Evolutionary conservation across 2,113 vertebrate species (phyloP).

Genomic region (Podiceps cristatus): DNA sequence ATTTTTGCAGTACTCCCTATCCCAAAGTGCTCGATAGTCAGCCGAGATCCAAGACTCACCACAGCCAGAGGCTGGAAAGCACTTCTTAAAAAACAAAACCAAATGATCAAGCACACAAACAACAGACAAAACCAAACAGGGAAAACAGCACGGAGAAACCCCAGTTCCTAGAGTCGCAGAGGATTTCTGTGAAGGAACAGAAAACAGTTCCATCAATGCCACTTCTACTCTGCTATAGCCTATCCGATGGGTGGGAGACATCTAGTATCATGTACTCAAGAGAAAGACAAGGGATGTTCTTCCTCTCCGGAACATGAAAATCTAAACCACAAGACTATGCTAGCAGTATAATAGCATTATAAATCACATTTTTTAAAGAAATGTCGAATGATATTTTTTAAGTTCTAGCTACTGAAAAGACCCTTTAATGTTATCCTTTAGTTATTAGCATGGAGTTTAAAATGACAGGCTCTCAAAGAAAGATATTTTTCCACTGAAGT

Average conservation of each 20-base stretch:
- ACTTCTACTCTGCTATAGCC: not conserved
- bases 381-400: not conserved
- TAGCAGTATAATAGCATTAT: not conserved
- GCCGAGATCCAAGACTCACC: conserved; percentile 3
- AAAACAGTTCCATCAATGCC: not conserved
- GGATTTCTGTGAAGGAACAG: not conserved
- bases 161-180: not conserved
- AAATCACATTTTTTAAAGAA: not conserved
- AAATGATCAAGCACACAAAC: conserved; percentile 10
- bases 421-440: not conserved
- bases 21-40: fast-evolving
- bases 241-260: not conserved
- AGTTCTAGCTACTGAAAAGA: not conserved
- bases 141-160: not conserved
- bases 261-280: not conserved
- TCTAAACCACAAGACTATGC: not conserved
- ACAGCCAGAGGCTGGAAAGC: not conserved
- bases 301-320: not conserved
- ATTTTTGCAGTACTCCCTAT: not conserved
- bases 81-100: not conserved
- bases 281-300: not conserved
- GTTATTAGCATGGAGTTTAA: not conserved
- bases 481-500: not conserved
- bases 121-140: not conserved
- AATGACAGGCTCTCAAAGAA: not conserved